Conservation (phyloP, 2,113 vertebrate genomes). For the Crypturellus undulatus region DNA sequence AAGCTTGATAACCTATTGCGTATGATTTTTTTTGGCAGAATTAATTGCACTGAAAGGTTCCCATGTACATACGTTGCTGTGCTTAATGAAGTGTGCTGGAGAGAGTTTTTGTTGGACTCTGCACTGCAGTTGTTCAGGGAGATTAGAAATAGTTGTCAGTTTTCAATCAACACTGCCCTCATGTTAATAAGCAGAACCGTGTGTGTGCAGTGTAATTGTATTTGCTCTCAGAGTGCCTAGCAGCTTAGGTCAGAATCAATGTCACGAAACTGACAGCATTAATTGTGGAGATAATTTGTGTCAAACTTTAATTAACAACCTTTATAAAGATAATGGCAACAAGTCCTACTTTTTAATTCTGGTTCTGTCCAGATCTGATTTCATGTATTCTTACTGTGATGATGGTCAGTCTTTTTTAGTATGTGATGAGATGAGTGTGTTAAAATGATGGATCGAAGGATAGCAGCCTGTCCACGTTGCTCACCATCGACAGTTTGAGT, state of each 20-base stretch:
- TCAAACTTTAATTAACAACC: conserved; percentile 44
- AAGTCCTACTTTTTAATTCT: not conserved
- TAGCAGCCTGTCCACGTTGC: not conserved
- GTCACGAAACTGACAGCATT: conserved; percentile 36
- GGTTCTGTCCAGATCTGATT: not conserved
- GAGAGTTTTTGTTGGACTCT: conserved; percentile 47
- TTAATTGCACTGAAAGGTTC: conserved; percentile 39
- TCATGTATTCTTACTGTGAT: not conserved
- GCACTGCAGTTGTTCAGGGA: conserved; percentile 39
- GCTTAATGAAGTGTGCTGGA: conserved; percentile 56
- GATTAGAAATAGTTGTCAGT: conserved; percentile 51
- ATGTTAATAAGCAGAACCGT: conserved; percentile 58
- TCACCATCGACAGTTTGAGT: not conserved
- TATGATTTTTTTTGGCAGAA: conserved; percentile 45
- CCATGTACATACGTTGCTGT: conserved; percentile 38
- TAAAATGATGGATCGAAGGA: not conserved
- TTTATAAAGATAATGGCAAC: conserved; percentile 6
- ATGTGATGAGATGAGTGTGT: not conserved
- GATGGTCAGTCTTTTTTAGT: not conserved
- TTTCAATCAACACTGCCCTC: conserved; percentile 48
- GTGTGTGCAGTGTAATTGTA: conserved; percentile 15
- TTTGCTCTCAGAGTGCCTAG: conserved; percentile 39
- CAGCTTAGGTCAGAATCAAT: conserved; percentile 27
- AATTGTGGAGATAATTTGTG: not conserved
- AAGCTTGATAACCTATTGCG: conserved; percentile 29